Base-by-base conservation (phyloP, 2,113 vertebrate species). In the Macheiramphus alcinus region DNA sequence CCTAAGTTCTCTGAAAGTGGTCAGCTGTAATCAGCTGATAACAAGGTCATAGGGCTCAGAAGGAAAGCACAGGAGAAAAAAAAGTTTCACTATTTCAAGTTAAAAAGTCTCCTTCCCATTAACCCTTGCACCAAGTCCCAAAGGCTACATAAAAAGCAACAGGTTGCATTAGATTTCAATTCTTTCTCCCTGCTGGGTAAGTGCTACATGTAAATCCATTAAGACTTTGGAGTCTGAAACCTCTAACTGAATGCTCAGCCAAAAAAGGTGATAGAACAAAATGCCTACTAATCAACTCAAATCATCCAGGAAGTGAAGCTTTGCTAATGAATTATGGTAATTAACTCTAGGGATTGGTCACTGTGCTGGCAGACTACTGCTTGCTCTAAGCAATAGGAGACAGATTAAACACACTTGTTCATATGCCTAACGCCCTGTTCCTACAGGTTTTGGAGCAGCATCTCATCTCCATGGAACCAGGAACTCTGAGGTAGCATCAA, bases 211-310 rank as follows among this genome's bases (percentile, higher is more conserved):
- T 55, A 93, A 81, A 88, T 40, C 80, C 61, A 61, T 61, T 74
- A 81, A 27, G 59, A 50, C 43, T 70, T 65, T 26, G 9, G 43
- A 94, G 59, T 61, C 80, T 70, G 59, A 93, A 93, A 79, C 22
- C 13, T 63, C 53, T 58, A 80, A 88, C 58, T 38, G 74, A 94
- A 94, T 10, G 26, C 75, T 91, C 58, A 68, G 93, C 65, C 87
- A 93, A 91, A 94, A 93, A 80, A 71, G 68, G 73, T 84, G 73
- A 90, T 63, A 90, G 76, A 89, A 84, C n/a, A 75, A 93, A 93
- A 62, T 76, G 82, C 67, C 68, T 58, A 62, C 72, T 89, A 91
- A 95, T 84, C 67, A 94, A 40, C 63, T 87, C 73, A 72, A 92
- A 95, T 90, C 78, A 90, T 58, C 78, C 52, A 90, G 68, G 59